Base-by-base conservation (phyloP, 1,140 invertebrate genomes). In the Drosophila watanabei region DNA sequence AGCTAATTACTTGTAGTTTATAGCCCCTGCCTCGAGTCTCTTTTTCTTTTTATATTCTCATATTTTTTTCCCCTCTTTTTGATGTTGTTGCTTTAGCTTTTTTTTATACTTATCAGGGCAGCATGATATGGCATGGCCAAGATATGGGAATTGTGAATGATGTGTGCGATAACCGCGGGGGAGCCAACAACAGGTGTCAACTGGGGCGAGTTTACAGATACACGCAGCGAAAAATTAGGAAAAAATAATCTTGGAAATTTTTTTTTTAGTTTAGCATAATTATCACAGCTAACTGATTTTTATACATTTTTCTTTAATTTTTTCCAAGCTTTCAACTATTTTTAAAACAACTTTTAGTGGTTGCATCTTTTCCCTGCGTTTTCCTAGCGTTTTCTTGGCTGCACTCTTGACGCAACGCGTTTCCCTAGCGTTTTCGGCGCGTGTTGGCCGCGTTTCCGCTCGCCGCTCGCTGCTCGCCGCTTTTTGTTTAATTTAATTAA, bases 1-100 rank as follows among this genome's bases (percentile, higher is more conserved):
- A 37, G 49, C 63, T 79, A 83, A 83, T 83, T 82, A 56, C 52
- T 37, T 14, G 52, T 56, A 79, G 75, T 70, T 77, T 75, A 77
- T 77, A 57, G 59, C 62, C 57, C 9, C 28, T 10, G 51, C 46
- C 11, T 13, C 28, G 28, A 37, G 32, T 16, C 46, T 49, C 35
- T 24, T 13, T 58, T n/a, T n/a, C 5, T 32, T 32, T 48, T 14
- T 48, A 48, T 48, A 48, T 24, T 56, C 35, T 20, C 24, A 3
- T 24, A 24, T 13, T 16, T 10, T 3, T 16, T 20, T n/a, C n/a
- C 4, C 7, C 20, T 13, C 1, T 6, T 58, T 28, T 24, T 58
- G 35, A 8, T 16, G 16, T 16, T 24, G 13, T 28, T 46, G 11
- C 1, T 24, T 9, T 0, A 24, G 4, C 7, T 41, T 11, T 30